A percentile compares a stretch with the other conserved stretches of the same genome.
phyloP scores from a whole-genome alignment of 2,888 invertebrate species.

The Dinocampus coccinellae region DNA sequence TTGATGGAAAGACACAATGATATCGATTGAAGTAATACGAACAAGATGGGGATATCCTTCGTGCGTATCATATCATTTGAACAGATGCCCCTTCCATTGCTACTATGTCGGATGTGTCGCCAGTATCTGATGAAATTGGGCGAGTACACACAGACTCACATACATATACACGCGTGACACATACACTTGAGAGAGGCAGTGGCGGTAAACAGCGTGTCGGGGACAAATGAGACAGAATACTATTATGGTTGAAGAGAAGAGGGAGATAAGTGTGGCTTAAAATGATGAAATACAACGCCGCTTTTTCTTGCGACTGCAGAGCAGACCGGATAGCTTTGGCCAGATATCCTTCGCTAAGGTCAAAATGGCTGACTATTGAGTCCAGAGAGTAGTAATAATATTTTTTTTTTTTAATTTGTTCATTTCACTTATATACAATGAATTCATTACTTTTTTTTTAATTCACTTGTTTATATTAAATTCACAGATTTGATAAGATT shows the following conservation, averaged over 20 bases:
- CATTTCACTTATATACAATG: no score
- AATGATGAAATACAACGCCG: conserved; percentile 36
- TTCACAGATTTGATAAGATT: no score
- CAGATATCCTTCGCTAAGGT: conserved; percentile 67
- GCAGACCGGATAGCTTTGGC: conserved; percentile 34
- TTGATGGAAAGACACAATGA: conserved; percentile 27
- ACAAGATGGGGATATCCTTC: neutral
- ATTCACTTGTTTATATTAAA: no score
- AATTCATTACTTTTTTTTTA: neutral
- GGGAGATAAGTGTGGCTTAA: conserved; percentile 22
- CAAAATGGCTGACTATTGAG: conserved; percentile 61
- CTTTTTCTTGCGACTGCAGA: conserved; percentile 13
- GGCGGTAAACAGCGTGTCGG: conserved; percentile 30
- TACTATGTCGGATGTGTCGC: conserved; percentile 1
- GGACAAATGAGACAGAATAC: conserved; percentile 5
- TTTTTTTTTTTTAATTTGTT: no score
- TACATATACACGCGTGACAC: neutral
- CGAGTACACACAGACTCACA: conserved; percentile 32
- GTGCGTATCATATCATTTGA: conserved; percentile 8
- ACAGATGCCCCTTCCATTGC: neutral
- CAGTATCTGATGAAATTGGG: conserved; percentile 47
- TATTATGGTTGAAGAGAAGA: neutral
- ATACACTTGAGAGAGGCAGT: conserved; percentile 15
- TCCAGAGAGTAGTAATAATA: conserved; percentile 23
- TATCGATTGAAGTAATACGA: conserved; percentile 16